phyloP scores from a whole-genome alignment of 2,797 vertebrate species.

The Betta splendens region DNA sequence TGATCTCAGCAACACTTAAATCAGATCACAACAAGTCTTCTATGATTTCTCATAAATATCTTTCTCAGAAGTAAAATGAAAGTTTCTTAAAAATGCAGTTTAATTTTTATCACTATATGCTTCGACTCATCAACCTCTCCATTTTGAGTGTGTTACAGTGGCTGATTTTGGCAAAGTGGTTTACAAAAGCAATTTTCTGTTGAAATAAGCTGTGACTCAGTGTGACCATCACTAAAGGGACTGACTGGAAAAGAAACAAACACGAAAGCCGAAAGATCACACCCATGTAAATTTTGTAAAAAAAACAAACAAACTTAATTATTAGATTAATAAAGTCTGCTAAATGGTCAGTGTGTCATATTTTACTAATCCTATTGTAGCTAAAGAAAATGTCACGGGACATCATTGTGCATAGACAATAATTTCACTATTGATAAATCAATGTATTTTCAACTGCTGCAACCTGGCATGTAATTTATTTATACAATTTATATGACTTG shows the following conservation, averaged over 20 bases:
- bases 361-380: constrained; percentile 11
- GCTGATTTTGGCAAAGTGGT: constrained; percentile 28
- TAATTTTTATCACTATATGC: constrained; percentile 12
- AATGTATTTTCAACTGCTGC: constrained; percentile 18
- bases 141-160: constrained; percentile 33
- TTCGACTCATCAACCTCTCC: constrained; percentile 11
- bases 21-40: neutral
- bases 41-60: constrained; percentile 13
- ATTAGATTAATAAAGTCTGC: constrained; percentile 68
- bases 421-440: constrained; percentile 1
- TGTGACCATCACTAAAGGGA: constrained; percentile 13
- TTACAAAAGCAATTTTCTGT: constrained; percentile 14
- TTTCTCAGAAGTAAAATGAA: constrained; percentile 24
- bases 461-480: neutral
- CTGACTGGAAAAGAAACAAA: constrained; percentile 33
- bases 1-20: constrained; percentile 1
- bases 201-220: constrained; percentile 22
- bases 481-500: constrained; percentile 3
- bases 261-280: constrained; percentile 18
- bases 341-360: constrained; percentile 29
- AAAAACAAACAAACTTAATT: constrained; percentile 70
- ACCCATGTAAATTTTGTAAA: constrained; percentile 74
- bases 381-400: neutral
- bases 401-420: constrained; percentile 11
- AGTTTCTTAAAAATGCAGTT: constrained; percentile 11